phyloP scores from a whole-genome alignment of 2,113 vertebrate species.

The Strigops habroptila region DNA sequence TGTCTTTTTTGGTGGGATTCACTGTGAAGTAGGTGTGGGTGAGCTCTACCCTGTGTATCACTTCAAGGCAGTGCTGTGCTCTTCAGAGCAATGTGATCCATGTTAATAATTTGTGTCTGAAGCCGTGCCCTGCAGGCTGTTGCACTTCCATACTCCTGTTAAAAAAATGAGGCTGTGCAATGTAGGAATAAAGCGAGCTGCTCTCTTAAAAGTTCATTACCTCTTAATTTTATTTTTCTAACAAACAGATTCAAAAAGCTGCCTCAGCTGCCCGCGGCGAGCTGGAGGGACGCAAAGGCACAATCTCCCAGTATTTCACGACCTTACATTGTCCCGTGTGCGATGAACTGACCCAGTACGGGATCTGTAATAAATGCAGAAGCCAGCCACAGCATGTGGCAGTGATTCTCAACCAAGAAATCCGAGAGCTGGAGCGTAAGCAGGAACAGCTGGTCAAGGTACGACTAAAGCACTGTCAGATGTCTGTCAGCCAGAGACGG shows the following conservation, averaged over 20 bases:
- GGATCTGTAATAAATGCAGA: conserved; percentile 88
- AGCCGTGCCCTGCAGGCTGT: background rate
- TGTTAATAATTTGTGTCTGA: background rate
- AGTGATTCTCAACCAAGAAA: conserved; percentile 88
- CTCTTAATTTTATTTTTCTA: background rate
- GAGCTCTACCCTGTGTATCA: background rate
- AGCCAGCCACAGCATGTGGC: conserved; percentile 88
- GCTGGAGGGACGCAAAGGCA: conserved; percentile 84
- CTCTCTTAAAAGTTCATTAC: background rate
- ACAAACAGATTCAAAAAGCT: conserved; percentile 86
- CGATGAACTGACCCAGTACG: conserved; percentile 92
- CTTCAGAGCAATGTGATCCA: background rate
- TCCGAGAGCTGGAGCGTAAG: conserved; percentile 86
- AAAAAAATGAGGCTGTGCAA: background rate
- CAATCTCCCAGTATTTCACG: conserved; percentile 97
- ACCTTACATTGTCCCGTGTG: conserved; percentile 96
- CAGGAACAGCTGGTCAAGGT: conserved; percentile 93
- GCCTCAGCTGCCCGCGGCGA: conserved; percentile 73
- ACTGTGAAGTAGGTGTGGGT: background rate
- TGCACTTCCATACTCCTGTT: background rate
- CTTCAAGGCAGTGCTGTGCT: background rate
- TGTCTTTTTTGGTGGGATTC: background rate
- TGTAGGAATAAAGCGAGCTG: background rate
- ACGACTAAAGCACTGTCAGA: background rate
- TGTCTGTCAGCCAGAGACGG: background rate